phyloP scores from a whole-genome alignment of 1,140 invertebrate genomes.

The Apis laboriosa region DNA sequence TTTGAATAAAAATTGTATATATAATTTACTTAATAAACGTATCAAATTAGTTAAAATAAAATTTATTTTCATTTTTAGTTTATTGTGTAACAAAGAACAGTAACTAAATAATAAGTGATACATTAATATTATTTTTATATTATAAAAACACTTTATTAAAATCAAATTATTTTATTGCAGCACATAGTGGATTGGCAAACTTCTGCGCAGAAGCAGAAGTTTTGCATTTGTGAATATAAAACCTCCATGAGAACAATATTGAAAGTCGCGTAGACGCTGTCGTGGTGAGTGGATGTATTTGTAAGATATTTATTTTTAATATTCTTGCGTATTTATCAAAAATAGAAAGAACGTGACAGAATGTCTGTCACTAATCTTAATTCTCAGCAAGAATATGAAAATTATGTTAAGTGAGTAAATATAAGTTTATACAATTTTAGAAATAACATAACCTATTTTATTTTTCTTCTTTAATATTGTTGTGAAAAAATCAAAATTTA shows the following conservation, averaged over 20 bases:
- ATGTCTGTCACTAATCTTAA: constrained; percentile 60
- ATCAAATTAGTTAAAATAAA: not conserved
- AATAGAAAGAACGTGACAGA: constrained; percentile 28
- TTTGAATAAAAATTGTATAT: not conserved
- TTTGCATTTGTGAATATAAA: not conserved
- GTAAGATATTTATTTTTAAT: not conserved
- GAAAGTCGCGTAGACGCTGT: constrained; percentile 51
- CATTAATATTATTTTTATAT: not conserved
- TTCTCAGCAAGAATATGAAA: constrained; percentile 57
- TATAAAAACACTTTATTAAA: not conserved
- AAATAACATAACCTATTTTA: not conserved
- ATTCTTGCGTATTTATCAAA: not conserved
- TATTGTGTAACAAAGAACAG: too few relatives aligned
- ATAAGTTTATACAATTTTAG: not conserved
- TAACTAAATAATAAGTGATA: not conserved
- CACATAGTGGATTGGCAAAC: not conserved
- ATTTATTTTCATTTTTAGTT: not conserved
- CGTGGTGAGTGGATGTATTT: not conserved
- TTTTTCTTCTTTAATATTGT: not conserved
- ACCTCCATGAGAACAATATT: constrained; percentile 42
- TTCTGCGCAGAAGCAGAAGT: constrained; percentile 13
- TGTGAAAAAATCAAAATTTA: not conserved
- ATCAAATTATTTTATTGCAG: not conserved
- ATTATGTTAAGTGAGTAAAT: constrained; percentile 68
- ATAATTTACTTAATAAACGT: not conserved